Base-by-base conservation (phyloP, 2,113 vertebrate species). In the Phoxinus phoxinus region DNA sequence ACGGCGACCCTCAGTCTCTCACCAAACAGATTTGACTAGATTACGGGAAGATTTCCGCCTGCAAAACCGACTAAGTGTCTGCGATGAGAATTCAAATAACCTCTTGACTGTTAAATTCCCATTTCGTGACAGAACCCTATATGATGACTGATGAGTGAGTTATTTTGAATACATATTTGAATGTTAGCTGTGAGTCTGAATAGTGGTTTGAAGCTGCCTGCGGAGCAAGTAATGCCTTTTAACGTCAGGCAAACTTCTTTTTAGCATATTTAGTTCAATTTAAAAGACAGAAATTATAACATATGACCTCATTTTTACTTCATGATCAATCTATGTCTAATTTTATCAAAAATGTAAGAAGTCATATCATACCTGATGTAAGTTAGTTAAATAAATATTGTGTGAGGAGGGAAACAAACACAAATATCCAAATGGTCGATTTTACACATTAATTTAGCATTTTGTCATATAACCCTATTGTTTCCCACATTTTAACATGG, bases 131-230 rank as follows among this genome's bases (percentile, higher is more conserved):
- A 58, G 27, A 89, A 88, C 79, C 53, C 9, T 81, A 87, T 85
- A 80, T n/a, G 37, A n/a, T 71, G 51, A 51, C 81, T 89, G 89
- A 86, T 71, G 51, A 51, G 83, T 89, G 89, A 86, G 86, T 81
- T 86, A 69, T 32, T 93, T 89, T 88, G 86, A 88, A 91, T n/a
- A 84, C 37, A 73, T 78, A 83, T 89, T 76, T 76, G 88, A 90
- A 90, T 92, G 0, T 48, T 53, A 75, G 2, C 69, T 85, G 76
- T 61, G 65, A 44, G 25, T 74, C 75, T 56, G 59, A 85, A 74
- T 46, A 79, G 12, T 79, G 53, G 56, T 59, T 79, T 61, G 51
- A 61, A 41, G 6, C 76, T n/a, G 76, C n/a, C 76, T n/a, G 76
- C 8, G 12, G 11, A 25, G 2, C 41, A 48, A 51, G 27, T 5